Conservation (phyloP, 2,888 invertebrate species). For the Morpho deidamia region DNA sequence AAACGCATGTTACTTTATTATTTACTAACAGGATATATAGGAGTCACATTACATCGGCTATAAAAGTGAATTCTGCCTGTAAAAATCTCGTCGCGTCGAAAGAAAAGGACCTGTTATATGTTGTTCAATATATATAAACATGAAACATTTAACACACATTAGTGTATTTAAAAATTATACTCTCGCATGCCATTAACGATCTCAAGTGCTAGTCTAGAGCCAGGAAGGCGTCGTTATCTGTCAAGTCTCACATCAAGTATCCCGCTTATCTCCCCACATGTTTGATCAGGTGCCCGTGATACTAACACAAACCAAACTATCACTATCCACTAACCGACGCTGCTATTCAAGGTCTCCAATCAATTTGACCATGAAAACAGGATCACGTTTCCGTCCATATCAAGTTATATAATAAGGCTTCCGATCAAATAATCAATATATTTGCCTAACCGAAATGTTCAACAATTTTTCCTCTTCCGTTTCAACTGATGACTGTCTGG, state of each 20-base stretch:
- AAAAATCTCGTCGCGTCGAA: background rate
- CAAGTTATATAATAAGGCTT: constrained; percentile 45
- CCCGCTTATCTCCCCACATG: constrained; percentile 67
- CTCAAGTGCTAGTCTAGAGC: constrained; percentile 48
- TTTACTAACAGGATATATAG: no score
- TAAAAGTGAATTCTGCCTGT: no score
- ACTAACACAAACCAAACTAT: constrained; percentile 48
- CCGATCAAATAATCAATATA: constrained; percentile 24
- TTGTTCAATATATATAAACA: background rate
- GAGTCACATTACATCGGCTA: no score
- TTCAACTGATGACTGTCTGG: no score
- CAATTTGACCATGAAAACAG: constrained; percentile 58
- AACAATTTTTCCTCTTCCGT: no score
- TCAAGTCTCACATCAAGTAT: constrained; percentile 69
- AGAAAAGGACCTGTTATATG: background rate
- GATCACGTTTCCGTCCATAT: constrained; percentile 36
- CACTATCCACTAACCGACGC: constrained; percentile 25
- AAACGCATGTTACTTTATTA: no score
- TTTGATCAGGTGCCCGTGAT: constrained; percentile 72
- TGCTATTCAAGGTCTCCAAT: constrained; percentile 50
- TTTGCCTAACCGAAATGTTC: no score
- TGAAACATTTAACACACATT: background rate
- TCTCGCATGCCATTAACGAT: constrained; percentile 22
- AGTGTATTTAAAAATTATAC: constrained; percentile 25
- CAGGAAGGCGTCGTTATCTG: constrained; percentile 63